Conservation (phyloP, 1,140 invertebrate species). For the Yoshiicerus persimilis region DNA sequence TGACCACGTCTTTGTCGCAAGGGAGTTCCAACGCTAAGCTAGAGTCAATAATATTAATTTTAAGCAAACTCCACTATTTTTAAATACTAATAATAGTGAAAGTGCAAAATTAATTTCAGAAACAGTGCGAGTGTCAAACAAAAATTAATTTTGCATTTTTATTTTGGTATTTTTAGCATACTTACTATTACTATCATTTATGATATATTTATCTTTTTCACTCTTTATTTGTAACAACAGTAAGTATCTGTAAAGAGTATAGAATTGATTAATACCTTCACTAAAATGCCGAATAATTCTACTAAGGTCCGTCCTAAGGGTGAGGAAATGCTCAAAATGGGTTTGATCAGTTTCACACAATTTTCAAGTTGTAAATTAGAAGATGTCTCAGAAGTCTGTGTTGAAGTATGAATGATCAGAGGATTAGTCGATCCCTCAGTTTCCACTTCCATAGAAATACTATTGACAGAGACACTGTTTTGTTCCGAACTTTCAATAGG, state of each 20-base stretch:
- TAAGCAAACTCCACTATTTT: too few relatives aligned
- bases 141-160: too few relatives aligned
- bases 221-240: too few relatives aligned
- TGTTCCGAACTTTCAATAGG: conserved; percentile 9
- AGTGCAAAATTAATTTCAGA: too few relatives aligned
- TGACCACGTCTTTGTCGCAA: conserved; percentile 73
- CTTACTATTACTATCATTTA: too few relatives aligned
- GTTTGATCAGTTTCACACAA: conserved; percentile 78
- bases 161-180: too few relatives aligned
- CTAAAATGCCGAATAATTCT: conserved; percentile 79
- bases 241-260: too few relatives aligned
- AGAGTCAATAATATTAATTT: neutral
- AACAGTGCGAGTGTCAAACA: too few relatives aligned
- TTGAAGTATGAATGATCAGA: conserved; percentile 38
- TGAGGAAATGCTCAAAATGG: conserved; percentile 76
- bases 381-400: conserved; percentile 38
- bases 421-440: conserved; percentile 44
- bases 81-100: too few relatives aligned
- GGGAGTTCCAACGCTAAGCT: conserved; percentile 80
- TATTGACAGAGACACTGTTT: neutral
- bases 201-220: too few relatives aligned
- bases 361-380: conserved; percentile 52
- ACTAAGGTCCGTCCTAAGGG: conserved; percentile 77
- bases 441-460: conserved; percentile 54
- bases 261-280: conserved; percentile 62